Base-by-base conservation (phyloP, 2,888 invertebrate genomes). In the Tanytarsus gracilentus region DNA sequence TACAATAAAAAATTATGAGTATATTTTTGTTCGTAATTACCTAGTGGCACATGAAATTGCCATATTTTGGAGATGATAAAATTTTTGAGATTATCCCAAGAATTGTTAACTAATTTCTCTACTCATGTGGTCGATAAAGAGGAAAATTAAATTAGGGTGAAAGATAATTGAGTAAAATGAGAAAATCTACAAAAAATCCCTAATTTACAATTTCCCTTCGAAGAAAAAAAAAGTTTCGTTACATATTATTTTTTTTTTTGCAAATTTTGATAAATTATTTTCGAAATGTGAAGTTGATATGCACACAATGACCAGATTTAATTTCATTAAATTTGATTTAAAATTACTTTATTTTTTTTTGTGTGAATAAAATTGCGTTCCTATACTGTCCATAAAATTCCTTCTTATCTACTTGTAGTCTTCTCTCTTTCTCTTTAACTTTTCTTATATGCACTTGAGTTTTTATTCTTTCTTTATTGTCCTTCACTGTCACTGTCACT, bases 401-500 rank as follows among this genome's bases (percentile, higher is more conserved):
- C 18, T 23, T 18, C 44, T 21, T 16, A n/a, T n/a, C n/a, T n/a
- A n/a, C n/a, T n/a, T 44, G 18, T 44, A 44, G 44, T 44, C 44
- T 44, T 44, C 44, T 44, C 44, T 44, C 44, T n/a, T 33, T 11
- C 33, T n/a, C 33, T 33, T 11, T 33, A 33, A 4, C n/a, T 33
- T 33, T 33, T 33, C n/a, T 33, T 33, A 4, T 11, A 4, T 33
- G 16, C n/a, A 36, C 14, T 16, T 18, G 16, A 29, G 51, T 51
- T 18, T 29, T 64, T 62, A 61, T 36, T 51, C 33, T 50, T 44
- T 64, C 63, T 69, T 83, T 84, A 90, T 79, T 90, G 90, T 78
- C 89, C 90, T 80, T 91, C 90, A 77, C 90, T 91, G 79, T 91
- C 90, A 79, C 88, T 91, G 83, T 91, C 90, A 79, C 89, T 90